phyloP scores from a whole-genome alignment of 1,140 invertebrate species.

The Lerema accius region DNA sequence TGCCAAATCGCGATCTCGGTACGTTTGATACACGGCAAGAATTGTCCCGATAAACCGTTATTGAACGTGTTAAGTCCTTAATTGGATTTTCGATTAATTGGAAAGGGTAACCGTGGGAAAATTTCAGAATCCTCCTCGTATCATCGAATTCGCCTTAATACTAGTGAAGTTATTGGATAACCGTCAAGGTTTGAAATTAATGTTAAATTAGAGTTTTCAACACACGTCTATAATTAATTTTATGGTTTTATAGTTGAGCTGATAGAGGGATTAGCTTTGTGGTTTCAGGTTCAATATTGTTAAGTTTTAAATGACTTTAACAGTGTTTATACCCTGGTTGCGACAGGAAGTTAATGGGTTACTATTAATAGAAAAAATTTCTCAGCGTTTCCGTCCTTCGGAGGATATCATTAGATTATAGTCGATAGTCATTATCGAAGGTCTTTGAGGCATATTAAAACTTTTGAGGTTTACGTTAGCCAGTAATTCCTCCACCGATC shows the following conservation, averaged over 20 bases:
- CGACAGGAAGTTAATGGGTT: too few species aligned
- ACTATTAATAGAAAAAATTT: too few species aligned
- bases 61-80: conserved; percentile 59
- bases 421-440: too few species aligned
- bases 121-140: conserved; percentile 31
- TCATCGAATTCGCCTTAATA: conserved; percentile 12
- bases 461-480: too few species aligned
- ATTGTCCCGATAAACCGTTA: conserved; percentile 50
- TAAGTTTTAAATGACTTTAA: too few species aligned
- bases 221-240: neutral
- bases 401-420: too few species aligned
- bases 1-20: conserved; percentile 24
- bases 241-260: neutral
- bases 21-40: conserved; percentile 36
- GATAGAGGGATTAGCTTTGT: neutral
- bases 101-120: conserved; percentile 53
- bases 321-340: too few species aligned
- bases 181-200: neutral
- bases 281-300: too few species aligned
- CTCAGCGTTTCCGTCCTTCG: too few species aligned
- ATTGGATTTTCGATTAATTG: conserved; percentile 66
- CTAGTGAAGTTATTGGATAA: neutral
- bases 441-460: too few species aligned
- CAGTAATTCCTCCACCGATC: too few species aligned
- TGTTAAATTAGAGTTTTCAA: neutral